A percentile compares a stretch with the other conserved stretches of the same genome.
Conservation (phyloP, 2,888 invertebrate species). For the Nomada goodeniana region DNA sequence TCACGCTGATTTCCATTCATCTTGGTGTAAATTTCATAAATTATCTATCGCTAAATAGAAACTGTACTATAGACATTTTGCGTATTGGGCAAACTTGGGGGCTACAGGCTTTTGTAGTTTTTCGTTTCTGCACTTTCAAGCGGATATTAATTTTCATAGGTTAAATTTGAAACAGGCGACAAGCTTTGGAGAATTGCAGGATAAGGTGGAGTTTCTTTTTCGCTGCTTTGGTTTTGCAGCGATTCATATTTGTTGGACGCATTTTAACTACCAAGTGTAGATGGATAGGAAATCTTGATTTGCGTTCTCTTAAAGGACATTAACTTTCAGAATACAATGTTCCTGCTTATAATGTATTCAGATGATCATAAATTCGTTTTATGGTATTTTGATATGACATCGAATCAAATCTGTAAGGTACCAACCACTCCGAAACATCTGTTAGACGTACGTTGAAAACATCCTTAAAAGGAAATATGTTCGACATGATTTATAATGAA, state of each 20-base stretch:
- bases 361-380: slow-evolving; percentile 15
- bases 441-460: background rate
- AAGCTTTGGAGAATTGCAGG: too few species aligned
- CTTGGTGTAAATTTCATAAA: too few species aligned
- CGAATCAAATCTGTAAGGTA: slow-evolving; percentile 1
- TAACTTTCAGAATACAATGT: slow-evolving; percentile 2
- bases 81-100: too few species aligned
- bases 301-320: background rate
- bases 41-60: too few species aligned
- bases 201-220: background rate
- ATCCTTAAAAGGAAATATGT: background rate
- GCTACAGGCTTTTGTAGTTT: too few species aligned
- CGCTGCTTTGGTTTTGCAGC: background rate
- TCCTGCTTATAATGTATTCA: background rate
- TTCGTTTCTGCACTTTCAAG: too few species aligned
- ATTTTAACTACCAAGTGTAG: background rate
- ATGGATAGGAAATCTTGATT: background rate
- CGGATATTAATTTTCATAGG: too few species aligned
- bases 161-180: too few species aligned
- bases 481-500: background rate
- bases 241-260: background rate
- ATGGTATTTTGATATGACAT: background rate
- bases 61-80: too few species aligned
- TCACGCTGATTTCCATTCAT: too few species aligned
- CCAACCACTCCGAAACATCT: slow-evolving; percentile 3